Conservation (phyloP, 2,797 vertebrate genomes). For the Diceros bicornis region DNA sequence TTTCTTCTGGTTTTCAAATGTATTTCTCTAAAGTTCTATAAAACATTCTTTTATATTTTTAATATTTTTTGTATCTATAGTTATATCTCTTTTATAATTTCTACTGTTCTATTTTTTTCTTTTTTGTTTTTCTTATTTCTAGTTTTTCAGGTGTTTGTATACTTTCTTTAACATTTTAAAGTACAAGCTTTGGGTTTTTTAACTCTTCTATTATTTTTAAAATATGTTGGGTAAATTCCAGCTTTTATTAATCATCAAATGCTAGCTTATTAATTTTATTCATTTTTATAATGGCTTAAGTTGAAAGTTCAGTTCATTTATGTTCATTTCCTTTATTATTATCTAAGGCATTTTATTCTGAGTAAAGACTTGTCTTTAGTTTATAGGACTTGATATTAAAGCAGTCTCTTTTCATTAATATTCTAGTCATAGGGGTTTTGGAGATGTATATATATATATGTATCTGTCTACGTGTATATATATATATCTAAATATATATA, state of each 20-base stretch:
- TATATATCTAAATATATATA: no score
- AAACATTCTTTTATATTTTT: background rate
- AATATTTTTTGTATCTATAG: background rate
- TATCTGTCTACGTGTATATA: no score
- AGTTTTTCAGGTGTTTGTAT: background rate
- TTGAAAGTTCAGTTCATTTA: background rate
- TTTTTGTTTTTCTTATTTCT: background rate
- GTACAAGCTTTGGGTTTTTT: background rate
- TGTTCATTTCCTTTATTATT: slow-evolving; percentile 7
- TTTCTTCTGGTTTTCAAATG: background rate
- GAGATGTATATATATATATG: background rate
- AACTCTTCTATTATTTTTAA: background rate
- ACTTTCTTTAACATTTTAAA: slow-evolving; percentile 26
- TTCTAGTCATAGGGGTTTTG: background rate
- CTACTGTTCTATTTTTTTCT: background rate
- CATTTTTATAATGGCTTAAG: background rate
- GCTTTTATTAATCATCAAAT: background rate
- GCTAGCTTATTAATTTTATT: background rate
- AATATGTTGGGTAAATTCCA: background rate
- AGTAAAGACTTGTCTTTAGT: background rate
- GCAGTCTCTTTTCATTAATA: background rate
- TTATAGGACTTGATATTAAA: background rate
- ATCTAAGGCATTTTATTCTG: background rate
- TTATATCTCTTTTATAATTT: background rate
- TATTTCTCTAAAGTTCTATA: background rate